These are phyloP conservation scores for Corythaixoides concolor DNA, from an alignment of 2,113 vertebrate species.

Conservation along the genomic window DNA sequence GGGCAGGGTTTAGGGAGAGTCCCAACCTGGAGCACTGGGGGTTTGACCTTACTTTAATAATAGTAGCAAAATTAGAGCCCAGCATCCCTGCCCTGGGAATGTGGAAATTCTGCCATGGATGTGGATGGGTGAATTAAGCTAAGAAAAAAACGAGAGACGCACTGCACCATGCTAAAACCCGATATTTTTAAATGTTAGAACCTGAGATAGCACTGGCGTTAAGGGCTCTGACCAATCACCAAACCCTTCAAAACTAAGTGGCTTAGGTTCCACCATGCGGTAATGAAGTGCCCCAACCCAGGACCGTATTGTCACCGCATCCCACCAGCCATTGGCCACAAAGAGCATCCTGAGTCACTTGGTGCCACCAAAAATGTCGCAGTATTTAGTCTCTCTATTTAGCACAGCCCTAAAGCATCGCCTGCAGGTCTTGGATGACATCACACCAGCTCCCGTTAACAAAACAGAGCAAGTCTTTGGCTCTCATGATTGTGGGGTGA, in stretches of 20 bases:
- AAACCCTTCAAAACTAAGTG: background rate
- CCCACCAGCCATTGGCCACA: background rate
- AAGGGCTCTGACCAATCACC: background rate
- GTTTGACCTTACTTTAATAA: background rate
- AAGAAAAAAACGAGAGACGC: background rate
- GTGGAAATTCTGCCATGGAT: background rate
- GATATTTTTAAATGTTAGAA: background rate
- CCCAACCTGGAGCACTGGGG: rapidly evolving
- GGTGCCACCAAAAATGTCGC: background rate
- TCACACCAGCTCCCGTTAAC: background rate
- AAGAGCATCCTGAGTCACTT: background rate
- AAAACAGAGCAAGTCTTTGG: background rate
- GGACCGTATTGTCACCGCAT: background rate
- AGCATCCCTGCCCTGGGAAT: background rate
- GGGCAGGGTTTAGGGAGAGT: background rate
- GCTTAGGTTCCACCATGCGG: background rate
- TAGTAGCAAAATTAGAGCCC: background rate
- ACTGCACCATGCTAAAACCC: background rate
- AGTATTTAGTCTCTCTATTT: background rate
- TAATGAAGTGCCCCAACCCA: background rate
- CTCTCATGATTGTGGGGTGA: background rate
- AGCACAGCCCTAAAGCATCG: background rate
- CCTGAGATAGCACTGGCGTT: background rate
- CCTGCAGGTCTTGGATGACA: background rate
- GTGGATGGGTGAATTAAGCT: background rate